Evolutionary conservation across 2,113 vertebrate species (phyloP), one percentile per base, ranked within the genome.

Genomic region (Zootoca vivipara): DNA sequence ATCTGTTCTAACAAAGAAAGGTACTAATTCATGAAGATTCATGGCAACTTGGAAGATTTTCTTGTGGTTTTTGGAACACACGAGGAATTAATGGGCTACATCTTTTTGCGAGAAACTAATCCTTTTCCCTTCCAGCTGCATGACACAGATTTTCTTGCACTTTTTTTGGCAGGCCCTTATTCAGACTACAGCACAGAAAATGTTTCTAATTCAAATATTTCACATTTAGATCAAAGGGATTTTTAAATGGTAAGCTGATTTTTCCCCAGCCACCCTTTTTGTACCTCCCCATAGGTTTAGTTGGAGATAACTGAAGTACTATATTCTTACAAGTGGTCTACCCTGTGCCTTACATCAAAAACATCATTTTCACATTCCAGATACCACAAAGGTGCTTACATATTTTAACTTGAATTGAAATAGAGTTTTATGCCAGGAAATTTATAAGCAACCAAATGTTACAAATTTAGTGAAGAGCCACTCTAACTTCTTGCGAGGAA

Each of bases 341-440:
- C 92, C 89, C 89, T 94, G 87, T 95, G 92, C 91, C 93, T 95
- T 89, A 91, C 88, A 93, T 89, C 12, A 90, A 8, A 93, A 78
- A 67, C 78, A 92, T 91, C 88, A 87, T 94, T 93, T 95, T 93
- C 16, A 74, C 91, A 89, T 93, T 89, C 88, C 93, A 96, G 84
- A 94, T 93, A 87, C 87, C 91, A 81, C 92, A 92, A 96, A 94
- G 97, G 96, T 97, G 97, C 96, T 97, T 93, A 96, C 90, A 95
- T 95, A 92, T 93, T 95, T 95, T 95, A 96, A 97, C 97, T 97
- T 97, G 97, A 97, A 97, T 95, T 95, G 95, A 97, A 97, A 96
- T 84, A 93, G 92, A 95, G 58, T 96, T 95, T 96, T 92, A 88
- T 96, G 94, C 83, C 88, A 90, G 93, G 89, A 96, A 81, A 91